Evolutionary conservation across 2,888 invertebrate species (phyloP).

Genomic region (Strigamia crassipes): DNA sequence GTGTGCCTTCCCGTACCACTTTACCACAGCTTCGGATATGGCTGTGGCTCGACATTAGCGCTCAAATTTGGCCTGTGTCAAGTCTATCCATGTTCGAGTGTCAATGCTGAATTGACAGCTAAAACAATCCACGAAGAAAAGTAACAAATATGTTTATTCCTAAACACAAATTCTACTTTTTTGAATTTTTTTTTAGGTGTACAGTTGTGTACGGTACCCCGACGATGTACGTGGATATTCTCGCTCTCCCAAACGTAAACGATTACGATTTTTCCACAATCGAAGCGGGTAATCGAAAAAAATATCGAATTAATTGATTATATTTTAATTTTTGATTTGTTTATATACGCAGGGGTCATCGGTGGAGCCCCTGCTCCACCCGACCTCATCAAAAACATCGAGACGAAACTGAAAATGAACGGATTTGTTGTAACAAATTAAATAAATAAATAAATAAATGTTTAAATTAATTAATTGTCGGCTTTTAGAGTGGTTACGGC

Average conservation of each 20-base stretch:
- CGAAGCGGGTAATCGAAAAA: background rate
- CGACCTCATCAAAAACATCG: background rate
- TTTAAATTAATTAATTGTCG: too few species aligned
- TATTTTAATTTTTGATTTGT: background rate
- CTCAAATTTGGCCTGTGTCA: constrained; percentile 53
- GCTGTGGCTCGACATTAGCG: constrained; percentile 62
- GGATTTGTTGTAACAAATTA: background rate
- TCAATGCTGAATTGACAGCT: constrained; percentile 68
- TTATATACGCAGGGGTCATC: background rate
- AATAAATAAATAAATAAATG: too few species aligned
- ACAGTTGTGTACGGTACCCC: constrained; percentile 74
- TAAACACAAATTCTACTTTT: background rate
- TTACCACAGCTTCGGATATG: constrained; percentile 80
- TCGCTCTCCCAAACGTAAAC: constrained; percentile 63
- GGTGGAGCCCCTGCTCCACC: background rate
- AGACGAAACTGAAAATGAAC: background rate
- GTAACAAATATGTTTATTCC: constrained; percentile 58
- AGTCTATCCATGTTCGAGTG: constrained; percentile 67
- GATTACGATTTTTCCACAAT: constrained; percentile 51
- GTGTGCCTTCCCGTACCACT: constrained; percentile 70
- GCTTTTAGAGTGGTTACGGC: constrained; percentile 1
- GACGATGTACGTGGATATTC: constrained; percentile 81
- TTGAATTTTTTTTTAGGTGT: constrained; percentile 18
- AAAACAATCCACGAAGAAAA: constrained; percentile 70
- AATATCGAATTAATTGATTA: background rate